Conservation (phyloP, 2,888 invertebrate genomes). For the Isotomurus palustris region DNA sequence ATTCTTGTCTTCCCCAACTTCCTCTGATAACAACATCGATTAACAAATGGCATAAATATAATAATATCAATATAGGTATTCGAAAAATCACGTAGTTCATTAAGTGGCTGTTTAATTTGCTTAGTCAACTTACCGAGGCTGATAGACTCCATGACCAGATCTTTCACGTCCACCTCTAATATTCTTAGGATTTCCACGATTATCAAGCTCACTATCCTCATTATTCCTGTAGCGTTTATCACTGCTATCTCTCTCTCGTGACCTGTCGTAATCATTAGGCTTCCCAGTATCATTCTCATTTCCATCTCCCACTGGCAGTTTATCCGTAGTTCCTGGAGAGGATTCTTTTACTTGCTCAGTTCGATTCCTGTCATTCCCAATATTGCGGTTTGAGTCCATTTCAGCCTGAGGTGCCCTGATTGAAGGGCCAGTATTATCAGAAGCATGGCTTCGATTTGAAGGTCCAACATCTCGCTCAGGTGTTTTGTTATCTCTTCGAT, state of each 20-base stretch:
- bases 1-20: constrained; percentile 14
- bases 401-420: too few species aligned
- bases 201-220: constrained; percentile 14
- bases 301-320: too few species aligned
- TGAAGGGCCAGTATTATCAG: too few species aligned
- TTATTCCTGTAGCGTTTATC: constrained; percentile 12
- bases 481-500: constrained; percentile 19
- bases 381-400: too few species aligned
- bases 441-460: not conserved
- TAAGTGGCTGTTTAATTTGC: too few species aligned
- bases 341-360: too few species aligned
- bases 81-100: too few species aligned
- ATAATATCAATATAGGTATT: too few species aligned
- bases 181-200: constrained; percentile 13
- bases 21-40: not conserved
- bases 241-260: constrained; percentile 9
- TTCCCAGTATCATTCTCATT: constrained; percentile 4
- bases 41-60: too few species aligned
- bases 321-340: not conserved
- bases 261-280: constrained; percentile 15
- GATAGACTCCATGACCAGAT: constrained; percentile 36
- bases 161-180: constrained; percentile 26
- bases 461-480: constrained; percentile 24
- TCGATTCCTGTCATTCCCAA: too few species aligned
- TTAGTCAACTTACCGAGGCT: constrained; percentile 21